Evolutionary conservation across 2,888 invertebrate genomes (phyloP), one percentile per base, ranked within the genome.

Genomic region (Caenorhabditis zanzibari): DNA sequence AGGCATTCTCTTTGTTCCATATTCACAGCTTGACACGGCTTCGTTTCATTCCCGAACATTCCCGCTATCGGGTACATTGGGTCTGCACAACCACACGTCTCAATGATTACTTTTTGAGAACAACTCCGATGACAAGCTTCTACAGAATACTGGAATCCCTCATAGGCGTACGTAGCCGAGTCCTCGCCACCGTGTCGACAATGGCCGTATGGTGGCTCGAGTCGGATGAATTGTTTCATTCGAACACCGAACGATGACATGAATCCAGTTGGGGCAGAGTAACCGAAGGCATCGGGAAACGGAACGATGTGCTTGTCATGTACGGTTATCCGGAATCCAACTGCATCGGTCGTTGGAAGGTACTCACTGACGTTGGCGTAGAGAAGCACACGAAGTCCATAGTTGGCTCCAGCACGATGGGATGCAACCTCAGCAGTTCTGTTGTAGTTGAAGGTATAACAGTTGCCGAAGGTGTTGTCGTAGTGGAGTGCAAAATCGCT

Each of bases 291-390:
- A 76, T 92, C 92, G 0, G 92, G 91, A 73, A 92, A 92, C 3
- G 92, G 92, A 7, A 90, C 91, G n/a, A 88, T 89, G 81, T 89
- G 89, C 59, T 92, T 92, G 83, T 92, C 92, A 81, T 92, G 92
- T 5, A 92, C 89, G 4, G 91, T 91, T 9, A 92, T 89, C 4
- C 92, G 86, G 61, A 92, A 91, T 22, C 92, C 92, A 28, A 92
- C 91, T 1, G 91, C 89, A 73, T 92, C 92, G 0, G 92, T 88
- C 6, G 92, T 92, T 0, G 91, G 92, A 22, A 92, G 81, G 68
- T 92, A 92, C 69, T 92, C 92, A 54, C 86, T 88, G 41, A 92
- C 90, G 49, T 92, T 90, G 0, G 92, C 91, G 66, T 91, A 92
- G 4, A 92, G 74, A 54, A 92, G 66, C 19, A 92, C 88, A n/a